Evolutionary conservation across 2,113 vertebrate species (phyloP), one percentile per base, ranked within the genome.

Genomic region (Nesogale talazaci): DNA sequence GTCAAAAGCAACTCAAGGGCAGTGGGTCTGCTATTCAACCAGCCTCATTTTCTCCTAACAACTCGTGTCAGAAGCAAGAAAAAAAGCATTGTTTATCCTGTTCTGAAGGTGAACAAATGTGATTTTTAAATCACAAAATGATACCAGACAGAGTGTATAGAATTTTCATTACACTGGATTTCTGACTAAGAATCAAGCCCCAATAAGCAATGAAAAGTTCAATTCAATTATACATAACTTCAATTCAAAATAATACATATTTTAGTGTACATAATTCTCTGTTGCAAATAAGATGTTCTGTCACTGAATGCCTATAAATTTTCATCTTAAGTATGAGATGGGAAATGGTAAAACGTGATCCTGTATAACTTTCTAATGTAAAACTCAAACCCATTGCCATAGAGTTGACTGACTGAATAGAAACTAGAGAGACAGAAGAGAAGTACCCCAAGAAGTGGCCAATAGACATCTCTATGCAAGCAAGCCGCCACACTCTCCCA

Each of bases 301-400:
- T 38, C 85, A 84, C 42, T 52, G 4, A 92, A 83, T 1, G 23
- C 11, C 38, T 78, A 81, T n/a, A 90, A 94, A 83, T 76, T 46
- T 57, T 14, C n/a, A 85, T 34, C 20, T 63, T 70, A 81, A 77
- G 22, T 46, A 4, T 29, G 8, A 85, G 81, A 34, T 40, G 31
- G 67, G 84, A 94, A 94, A 84, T 65, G 34, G 19, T 46, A 87
- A 92, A 92, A 67, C 11, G 59, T 67, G 63, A 88, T 52, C 91
- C 36, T 90, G 88, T 78, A 52, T 42, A 70, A 59, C 19, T 70
- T 83, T 79, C 25, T 86, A 70, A 27, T 27, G 31, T 40, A 38
- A 38, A 61, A 61, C 22, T 23, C 59, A 61, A 61, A 61, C 16
- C 59, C 59, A 61, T 22, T 20, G 59, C 22, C 59, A 61, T 61